phyloP scores from a whole-genome alignment of 2,113 vertebrate species.

The Jacana jacana region DNA sequence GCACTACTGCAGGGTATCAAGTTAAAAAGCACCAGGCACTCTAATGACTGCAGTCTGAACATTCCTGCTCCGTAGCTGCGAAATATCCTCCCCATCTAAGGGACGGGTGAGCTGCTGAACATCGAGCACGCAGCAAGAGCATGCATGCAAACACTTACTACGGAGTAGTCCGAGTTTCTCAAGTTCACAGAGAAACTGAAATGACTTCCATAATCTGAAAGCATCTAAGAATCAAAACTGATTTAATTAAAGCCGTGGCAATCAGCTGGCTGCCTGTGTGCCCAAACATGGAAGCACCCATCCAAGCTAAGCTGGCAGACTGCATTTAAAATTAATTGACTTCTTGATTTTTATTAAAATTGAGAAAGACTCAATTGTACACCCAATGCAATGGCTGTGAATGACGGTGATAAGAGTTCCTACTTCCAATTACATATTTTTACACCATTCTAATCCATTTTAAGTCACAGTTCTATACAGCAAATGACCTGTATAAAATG shows the following conservation, averaged over 20 bases:
- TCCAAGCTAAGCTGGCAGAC: background rate
- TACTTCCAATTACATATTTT: background rate
- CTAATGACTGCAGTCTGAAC: background rate
- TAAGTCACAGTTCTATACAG: background rate
- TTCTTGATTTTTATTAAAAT: background rate
- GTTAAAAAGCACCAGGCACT: background rate
- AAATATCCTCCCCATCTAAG: background rate
- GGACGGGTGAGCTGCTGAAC: background rate
- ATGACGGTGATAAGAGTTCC: background rate
- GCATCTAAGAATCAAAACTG: background rate
- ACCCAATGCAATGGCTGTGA: background rate
- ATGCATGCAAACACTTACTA: accelerated
- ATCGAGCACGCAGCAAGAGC: background rate
- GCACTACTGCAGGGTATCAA: background rate
- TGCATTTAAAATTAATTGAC: background rate
- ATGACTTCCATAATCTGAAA: background rate
- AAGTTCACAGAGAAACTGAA: background rate
- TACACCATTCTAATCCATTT: constrained; percentile 11
- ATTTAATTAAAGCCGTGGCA: background rate
- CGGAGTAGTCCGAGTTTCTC: accelerated
- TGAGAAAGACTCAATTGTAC: background rate
- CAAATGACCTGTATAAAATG: background rate
- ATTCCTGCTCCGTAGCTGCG: background rate
- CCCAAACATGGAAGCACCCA: background rate
- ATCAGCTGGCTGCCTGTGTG: background rate